These are phyloP conservation scores for Fratercula arctica DNA, from an alignment of 2,797 vertebrate genomes.

Conservation along the genomic window DNA sequence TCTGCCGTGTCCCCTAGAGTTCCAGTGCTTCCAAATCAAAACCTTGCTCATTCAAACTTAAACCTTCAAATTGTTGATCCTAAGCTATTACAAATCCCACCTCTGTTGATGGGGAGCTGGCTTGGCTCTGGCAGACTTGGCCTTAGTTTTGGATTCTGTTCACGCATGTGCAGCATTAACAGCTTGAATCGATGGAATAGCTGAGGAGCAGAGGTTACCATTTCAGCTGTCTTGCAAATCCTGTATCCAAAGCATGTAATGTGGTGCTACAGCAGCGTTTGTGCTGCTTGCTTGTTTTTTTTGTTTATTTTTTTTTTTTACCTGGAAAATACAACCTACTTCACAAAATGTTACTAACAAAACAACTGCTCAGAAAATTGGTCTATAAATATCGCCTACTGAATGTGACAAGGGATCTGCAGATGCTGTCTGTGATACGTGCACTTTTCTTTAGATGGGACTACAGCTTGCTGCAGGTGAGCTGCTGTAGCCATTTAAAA, in stretches of 20 bases:
- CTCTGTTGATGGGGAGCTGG: neutral
- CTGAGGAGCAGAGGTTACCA: neutral
- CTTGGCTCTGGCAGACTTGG: neutral
- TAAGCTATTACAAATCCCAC: neutral
- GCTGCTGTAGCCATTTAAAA: neutral
- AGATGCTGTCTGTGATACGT: neutral
- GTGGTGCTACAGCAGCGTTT: neutral
- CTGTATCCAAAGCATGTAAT: neutral
- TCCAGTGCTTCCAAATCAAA: neutral
- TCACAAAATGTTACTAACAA: neutral
- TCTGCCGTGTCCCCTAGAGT: neutral
- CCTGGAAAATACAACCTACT: neutral
- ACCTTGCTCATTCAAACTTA: neutral
- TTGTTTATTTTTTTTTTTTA: neutral
- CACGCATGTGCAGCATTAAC: neutral
- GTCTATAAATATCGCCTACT: neutral
- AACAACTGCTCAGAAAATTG: neutral
- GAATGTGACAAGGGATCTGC: neutral
- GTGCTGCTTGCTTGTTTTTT: neutral
- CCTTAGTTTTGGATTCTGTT: neutral
- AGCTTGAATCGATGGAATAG: neutral
- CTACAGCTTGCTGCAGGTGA: neutral
- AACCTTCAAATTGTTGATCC: neutral
- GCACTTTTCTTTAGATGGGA: neutral
- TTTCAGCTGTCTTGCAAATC: constrained; percentile 5